Evolutionary conservation across 2,888 invertebrate genomes (phyloP), one percentile per base, ranked within the genome.

Genomic region (Sturmia bella): DNA sequence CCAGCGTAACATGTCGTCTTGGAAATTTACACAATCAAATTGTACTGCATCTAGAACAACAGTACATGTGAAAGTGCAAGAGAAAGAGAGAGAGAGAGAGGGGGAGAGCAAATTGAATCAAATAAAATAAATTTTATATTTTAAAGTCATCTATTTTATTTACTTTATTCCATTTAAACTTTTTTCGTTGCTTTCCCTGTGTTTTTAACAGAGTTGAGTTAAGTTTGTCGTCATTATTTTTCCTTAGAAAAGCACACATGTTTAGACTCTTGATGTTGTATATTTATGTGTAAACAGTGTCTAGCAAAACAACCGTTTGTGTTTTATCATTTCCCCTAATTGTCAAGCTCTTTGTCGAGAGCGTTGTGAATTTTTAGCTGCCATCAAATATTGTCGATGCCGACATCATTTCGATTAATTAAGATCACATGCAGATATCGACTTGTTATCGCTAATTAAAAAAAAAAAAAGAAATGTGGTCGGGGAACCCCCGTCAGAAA

Each of bases 101-200:
- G 21, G 6, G 32, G n/a, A 15, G 21, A 41, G 19, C 27, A 27
- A 17, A 59, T 64, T 45, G 56, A 64, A 48, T 39, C 17, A 64
- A 61, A 69, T 15, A 41, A 61, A 69, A 61, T 76, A 75, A 37
- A 75, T 75, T 68, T 17, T 59, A 43, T 21, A 63, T 54, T 64
- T 74, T 64, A 45, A 69, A 69, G 61, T 69, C 50, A 68, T 76
- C 6, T 76, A 75, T 76, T 76, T 59, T 76, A 76, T 68, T 68
- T 61, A n/a, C 41, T 72, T 61, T 43, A 27, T 52, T 50, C 59
- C 24, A 9, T 15, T 24, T 50, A 56, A 27, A 32, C 2, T 11
- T 19, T 48, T 50, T 39, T 7, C 41, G 19, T 17, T 4, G 2
- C 3, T 41, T 27, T 61, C 17, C 13, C 45, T 68, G 19, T 59